Conservation (phyloP, 2,797 vertebrate genomes). For the Sylvia borin region DNA sequence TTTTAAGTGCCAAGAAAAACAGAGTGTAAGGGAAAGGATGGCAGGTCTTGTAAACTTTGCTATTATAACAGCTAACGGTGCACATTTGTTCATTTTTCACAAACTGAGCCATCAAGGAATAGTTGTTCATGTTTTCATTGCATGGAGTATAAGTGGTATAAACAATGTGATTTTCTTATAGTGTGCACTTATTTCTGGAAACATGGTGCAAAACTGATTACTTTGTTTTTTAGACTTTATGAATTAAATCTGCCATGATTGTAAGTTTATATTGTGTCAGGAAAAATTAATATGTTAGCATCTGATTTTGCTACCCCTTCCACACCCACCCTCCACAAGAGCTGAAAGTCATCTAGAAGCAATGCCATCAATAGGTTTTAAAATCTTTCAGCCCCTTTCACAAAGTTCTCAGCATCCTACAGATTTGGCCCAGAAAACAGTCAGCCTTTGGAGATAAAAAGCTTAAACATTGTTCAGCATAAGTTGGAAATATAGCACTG, state of each 20-base stretch:
- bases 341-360: neutral
- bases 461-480: neutral
- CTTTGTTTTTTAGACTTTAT: conserved; percentile 36
- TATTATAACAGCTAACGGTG: neutral
- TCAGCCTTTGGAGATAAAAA: conserved; percentile 51
- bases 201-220: conserved; percentile 47
- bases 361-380: neutral
- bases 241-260: conserved; percentile 53
- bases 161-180: conserved; percentile 44
- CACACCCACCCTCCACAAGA: neutral
- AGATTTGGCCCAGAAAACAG: neutral
- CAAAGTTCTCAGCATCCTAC: neutral
- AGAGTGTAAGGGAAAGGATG: neutral
- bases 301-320: neutral
- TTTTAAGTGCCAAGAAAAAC: neutral
- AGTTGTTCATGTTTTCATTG: conserved; percentile 49
- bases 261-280: conserved; percentile 44
- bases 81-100: neutral
- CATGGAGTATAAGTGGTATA: neutral
- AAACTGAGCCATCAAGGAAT: conserved; percentile 22
- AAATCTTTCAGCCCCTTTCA: neutral
- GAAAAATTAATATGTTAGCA: conserved; percentile 12
- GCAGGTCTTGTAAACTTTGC: neutral
- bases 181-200: conserved; percentile 49
- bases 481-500: neutral